Percentiles rank a stretch among this genome's conserved stretches.
phyloP scores from a whole-genome alignment of 1,140 invertebrate genomes.

The Pomacea maculata region DNA sequence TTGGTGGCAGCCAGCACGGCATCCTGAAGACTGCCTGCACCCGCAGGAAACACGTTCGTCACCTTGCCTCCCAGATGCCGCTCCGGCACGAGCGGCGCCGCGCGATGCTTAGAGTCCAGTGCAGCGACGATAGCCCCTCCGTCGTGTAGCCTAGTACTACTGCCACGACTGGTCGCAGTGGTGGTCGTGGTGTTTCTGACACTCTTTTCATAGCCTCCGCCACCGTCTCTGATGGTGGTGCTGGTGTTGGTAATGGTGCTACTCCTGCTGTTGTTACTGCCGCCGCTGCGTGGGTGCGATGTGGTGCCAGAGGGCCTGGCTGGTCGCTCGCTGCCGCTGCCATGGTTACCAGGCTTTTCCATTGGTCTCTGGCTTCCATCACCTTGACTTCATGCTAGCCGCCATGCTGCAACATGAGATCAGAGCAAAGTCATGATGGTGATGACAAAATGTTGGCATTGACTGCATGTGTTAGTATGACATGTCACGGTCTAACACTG shows the following conservation, averaged over 20 bases:
- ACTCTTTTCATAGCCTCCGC: too few relatives aligned
- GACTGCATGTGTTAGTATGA: background rate
- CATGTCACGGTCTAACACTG: background rate
- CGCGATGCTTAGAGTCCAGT: background rate
- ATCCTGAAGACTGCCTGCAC: constrained; percentile 14
- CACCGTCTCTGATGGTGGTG: background rate
- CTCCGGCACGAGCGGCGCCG: background rate
- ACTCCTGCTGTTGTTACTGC: background rate
- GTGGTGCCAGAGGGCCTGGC: background rate
- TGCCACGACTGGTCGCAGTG: background rate
- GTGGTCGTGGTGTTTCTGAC: background rate
- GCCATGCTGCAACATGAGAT: background rate
- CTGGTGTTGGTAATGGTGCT: background rate
- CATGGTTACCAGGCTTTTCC: constrained; percentile 27
- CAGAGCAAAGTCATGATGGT: background rate
- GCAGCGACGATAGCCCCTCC: background rate
- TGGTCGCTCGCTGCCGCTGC: constrained; percentile 13
- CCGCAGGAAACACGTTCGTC: background rate
- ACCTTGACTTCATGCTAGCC: constrained; percentile 14
- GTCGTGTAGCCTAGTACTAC: background rate
- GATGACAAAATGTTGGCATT: background rate
- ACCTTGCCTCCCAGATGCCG: background rate
- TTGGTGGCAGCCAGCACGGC: background rate
- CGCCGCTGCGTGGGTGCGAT: background rate
- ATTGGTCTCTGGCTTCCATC: constrained; percentile 26